phyloP scores from a whole-genome alignment of 2,888 invertebrate species.

The Leucophora obtusa region DNA sequence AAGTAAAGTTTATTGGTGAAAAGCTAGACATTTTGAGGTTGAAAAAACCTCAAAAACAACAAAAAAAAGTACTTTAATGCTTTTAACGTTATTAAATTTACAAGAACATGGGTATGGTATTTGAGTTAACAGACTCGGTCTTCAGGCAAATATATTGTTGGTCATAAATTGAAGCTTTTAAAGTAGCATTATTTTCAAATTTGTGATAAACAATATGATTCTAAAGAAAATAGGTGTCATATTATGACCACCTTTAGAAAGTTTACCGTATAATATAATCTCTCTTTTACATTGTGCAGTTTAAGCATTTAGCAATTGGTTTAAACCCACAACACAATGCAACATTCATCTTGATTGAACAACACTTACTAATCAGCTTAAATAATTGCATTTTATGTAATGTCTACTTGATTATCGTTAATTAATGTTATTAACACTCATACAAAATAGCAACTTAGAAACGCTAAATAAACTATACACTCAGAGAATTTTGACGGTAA shows the following conservation, averaged over 20 bases:
- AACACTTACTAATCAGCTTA: constrained; percentile 61
- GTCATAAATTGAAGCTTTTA: background rate
- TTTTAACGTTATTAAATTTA: constrained; percentile 59
- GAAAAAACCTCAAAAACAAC: constrained; percentile 47
- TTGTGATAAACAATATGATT: too few relatives aligned
- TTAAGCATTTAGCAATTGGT: background rate
- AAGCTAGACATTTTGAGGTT: constrained; percentile 60
- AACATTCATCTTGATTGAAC: constrained; percentile 21
- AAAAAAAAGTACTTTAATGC: constrained; percentile 4
- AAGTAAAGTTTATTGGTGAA: constrained; percentile 57
- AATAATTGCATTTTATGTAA: constrained; percentile 60
- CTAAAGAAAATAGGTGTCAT: too few relatives aligned
- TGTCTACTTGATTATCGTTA: constrained; percentile 60
- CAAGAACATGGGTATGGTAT: background rate
- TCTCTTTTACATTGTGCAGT: background rate
- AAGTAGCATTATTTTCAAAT: too few relatives aligned
- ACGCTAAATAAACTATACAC: background rate
- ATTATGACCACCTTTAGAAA: background rate
- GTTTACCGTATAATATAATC: background rate
- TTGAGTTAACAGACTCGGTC: background rate
- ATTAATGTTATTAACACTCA: constrained; percentile 60
- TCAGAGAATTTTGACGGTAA: too few relatives aligned
- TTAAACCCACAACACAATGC: background rate
- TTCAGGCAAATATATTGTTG: background rate
- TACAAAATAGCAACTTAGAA: background rate